These are phyloP conservation scores for Thereva nobilitata DNA, from an alignment of 2,888 invertebrate species.

Conservation along the genomic window DNA sequence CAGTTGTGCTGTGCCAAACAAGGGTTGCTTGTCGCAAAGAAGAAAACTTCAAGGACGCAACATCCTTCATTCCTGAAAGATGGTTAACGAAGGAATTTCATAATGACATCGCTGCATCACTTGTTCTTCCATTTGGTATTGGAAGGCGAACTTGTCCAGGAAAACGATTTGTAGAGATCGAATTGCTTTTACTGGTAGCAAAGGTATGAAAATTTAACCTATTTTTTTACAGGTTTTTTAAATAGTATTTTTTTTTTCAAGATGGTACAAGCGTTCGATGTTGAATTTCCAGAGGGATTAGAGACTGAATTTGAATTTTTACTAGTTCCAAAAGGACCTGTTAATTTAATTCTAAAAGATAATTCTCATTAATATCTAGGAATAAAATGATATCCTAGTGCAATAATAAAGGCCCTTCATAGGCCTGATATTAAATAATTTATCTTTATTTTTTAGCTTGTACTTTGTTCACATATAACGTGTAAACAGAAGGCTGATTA, in stretches of 20 bases:
- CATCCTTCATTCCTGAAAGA: constrained; percentile 74
- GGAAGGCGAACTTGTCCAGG: constrained; percentile 84
- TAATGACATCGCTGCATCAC: constrained; percentile 61
- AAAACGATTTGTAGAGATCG: constrained; percentile 80
- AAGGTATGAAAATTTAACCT: constrained; percentile 61
- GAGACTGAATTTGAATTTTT: constrained; percentile 82
- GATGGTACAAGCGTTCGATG: constrained; percentile 72
- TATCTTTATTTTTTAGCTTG: no score
- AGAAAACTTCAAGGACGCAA: constrained; percentile 73
- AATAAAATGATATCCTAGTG: no score
- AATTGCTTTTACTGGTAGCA: constrained; percentile 72
- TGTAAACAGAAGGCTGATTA: no score
- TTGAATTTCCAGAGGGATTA: constrained; percentile 70
- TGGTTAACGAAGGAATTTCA: constrained; percentile 66
- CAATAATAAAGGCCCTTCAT: no score
- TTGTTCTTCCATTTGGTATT: constrained; percentile 79
- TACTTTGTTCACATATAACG: no score
- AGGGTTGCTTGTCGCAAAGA: constrained; percentile 79
- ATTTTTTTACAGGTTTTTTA: background rate
- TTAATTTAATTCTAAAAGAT: constrained; percentile 69
- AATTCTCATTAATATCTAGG: constrained; percentile 42
- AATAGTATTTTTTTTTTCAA: background rate
- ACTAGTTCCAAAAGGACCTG: constrained; percentile 75
- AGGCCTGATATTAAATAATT: no score
- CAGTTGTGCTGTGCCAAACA: constrained; percentile 79